A percentile compares a stretch with the other conserved stretches of the same genome.
These are phyloP conservation scores for Epizoanthus scotinus DNA, from an alignment of 92 coral and sea anemone species.

Conservation along the genomic window DNA sequence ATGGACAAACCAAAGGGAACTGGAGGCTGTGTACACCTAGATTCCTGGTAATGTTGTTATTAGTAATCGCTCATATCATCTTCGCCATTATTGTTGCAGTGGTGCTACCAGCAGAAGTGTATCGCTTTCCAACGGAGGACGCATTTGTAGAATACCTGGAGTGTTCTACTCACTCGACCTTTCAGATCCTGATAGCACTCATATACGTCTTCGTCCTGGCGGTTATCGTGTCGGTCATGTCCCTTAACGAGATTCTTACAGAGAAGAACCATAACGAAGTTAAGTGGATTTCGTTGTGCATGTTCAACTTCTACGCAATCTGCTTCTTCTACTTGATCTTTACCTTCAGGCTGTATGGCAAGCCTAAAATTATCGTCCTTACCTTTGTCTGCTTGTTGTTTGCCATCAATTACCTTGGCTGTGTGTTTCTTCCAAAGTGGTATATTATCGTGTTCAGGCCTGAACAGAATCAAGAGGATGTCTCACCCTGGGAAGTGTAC, in stretches of 20 bases:
- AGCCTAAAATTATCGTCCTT: conserved; percentile 78
- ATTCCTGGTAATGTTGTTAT: conserved; percentile 53
- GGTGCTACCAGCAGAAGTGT: conserved; percentile 67
- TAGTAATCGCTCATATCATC: conserved; percentile 67
- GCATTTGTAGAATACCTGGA: conserved; percentile 86
- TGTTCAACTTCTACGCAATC: conserved; percentile 79
- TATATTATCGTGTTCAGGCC: conserved; percentile 88
- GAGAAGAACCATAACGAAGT: conserved; percentile 88
- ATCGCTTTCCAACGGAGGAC: conserved; percentile 62
- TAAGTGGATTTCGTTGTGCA: conserved; percentile 82
- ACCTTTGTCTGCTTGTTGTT: conserved; percentile 72
- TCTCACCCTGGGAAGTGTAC: conserved; percentile 82
- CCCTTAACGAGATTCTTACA: conserved; percentile 73
- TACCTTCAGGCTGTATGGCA: conserved; percentile 68
- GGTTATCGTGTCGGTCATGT: conserved; percentile 70
- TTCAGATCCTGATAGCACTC: conserved; percentile 71
- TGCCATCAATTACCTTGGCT: conserved; percentile 72
- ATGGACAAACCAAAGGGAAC: conserved; percentile 65
- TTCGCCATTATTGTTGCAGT: conserved; percentile 59
- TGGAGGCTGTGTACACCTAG: conserved; percentile 80
- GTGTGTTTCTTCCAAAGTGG: conserved; percentile 90
- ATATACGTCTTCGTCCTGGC: conserved; percentile 75
- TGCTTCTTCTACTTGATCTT: conserved; percentile 80
- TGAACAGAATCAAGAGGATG: conserved; percentile 86
- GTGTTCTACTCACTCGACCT: conserved; percentile 80